Percentiles rank a stretch among this genome's conserved stretches.
phyloP scores from a whole-genome alignment of 2,113 vertebrate species.

The Colinus virginianus region DNA sequence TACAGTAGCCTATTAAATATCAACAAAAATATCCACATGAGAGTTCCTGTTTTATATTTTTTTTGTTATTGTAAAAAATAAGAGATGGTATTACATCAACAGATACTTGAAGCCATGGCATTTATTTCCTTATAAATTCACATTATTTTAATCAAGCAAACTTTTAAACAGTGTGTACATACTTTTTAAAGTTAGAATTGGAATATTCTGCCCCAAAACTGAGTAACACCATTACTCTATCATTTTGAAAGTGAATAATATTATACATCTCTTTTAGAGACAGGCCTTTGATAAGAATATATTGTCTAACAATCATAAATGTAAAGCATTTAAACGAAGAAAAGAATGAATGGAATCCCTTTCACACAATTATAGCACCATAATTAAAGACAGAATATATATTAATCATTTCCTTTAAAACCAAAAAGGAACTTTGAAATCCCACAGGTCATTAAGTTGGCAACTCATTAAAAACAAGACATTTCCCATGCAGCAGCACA shows the following conservation, averaged over 20 bases:
- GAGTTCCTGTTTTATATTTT: conserved; percentile 21
- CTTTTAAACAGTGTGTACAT: neutral
- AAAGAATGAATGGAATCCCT: conserved; percentile 71
- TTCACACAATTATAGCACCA: conserved; percentile 33
- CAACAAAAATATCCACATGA: conserved; percentile 14
- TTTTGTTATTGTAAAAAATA: neutral
- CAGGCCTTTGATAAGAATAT: conserved; percentile 7
- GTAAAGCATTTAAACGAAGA: conserved; percentile 43
- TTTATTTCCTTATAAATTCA: conserved; percentile 28
- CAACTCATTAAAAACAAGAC: conserved; percentile 70
- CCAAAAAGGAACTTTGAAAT: conserved; percentile 70
- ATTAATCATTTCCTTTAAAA: conserved; percentile 74
- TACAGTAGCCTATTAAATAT: conserved; percentile 12
- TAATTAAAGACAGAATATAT: conserved; percentile 71
- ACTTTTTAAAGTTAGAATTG: conserved; percentile 37
- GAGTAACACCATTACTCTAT: neutral
- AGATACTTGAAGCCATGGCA: neutral
- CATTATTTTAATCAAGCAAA: conserved; percentile 30
- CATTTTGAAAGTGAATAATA: neutral
- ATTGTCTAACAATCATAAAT: conserved; percentile 23
- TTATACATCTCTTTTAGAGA: neutral
- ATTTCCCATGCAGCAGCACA: conserved; percentile 69
- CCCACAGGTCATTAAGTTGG: conserved; percentile 71
- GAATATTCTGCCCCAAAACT: neutral
- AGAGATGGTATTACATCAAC: neutral